Evolutionary conservation across 2,113 vertebrate species (phyloP), one percentile per base, ranked within the genome.

Genomic region (Archilochus colubris): DNA sequence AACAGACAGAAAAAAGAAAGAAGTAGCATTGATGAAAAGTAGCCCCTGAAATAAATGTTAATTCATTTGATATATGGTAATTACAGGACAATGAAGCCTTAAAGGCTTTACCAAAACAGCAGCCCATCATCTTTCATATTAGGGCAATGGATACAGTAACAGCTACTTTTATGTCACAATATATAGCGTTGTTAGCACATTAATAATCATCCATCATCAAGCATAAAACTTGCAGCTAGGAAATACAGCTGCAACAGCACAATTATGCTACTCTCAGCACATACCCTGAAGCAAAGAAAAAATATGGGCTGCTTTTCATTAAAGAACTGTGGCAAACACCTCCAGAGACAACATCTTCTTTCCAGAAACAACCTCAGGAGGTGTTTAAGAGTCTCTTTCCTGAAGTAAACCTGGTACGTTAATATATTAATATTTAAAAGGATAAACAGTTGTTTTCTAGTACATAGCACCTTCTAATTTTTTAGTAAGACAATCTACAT

Each of bases 151-250:
- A 73, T 82, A 79, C 64, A 72, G 46, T 87, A 91, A 93, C 8
- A 10, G 76, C 75, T 69, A 73, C 53, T 83, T 94, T 82, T 73
- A 88, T 57, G 94, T 94, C 90, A 84, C 25, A 54, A 96, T 89
- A 81, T 48, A 93, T 23, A 8, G 28, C 92, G 73, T 81, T 91
- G 89, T 96, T 97, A 96, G 93, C 94, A 89, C 77, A 97, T 97
- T 97, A 97, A 97, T 97, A 97, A 97, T 90, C 88, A 93, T 96
- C 95, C 94, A 97, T 97, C 96, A 97, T 95, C 95, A 96, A 96
- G 94, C 90, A 96, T 88, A 96, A 97, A 97, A 95, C 91, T 94
- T 79, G 57, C 89, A 95, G 94, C 97, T 93, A 96, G 97, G 97
- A 97, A 97, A 97, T 96, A 96, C 93, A 97, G 96, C 95, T 97